Percentiles rank a stretch among this genome's conserved stretches.
Evolutionary conservation across 2,113 vertebrate species (phyloP).

Genomic region (Cyprinodon tularosa): DNA sequence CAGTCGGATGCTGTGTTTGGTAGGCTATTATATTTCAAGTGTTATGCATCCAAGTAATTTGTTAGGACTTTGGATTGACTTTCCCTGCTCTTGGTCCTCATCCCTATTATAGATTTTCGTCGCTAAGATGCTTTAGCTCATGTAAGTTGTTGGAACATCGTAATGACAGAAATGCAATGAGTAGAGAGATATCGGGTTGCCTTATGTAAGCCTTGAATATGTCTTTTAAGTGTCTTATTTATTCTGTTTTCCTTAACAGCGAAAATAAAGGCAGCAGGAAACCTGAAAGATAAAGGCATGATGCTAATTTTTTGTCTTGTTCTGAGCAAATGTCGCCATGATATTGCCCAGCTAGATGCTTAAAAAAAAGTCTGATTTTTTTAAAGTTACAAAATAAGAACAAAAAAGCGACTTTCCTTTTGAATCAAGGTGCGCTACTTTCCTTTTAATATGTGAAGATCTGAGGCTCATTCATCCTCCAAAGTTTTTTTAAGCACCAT

Average conservation of each 20-base stretch:
- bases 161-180: not conserved
- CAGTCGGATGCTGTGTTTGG: not conserved
- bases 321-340: constrained; percentile 36
- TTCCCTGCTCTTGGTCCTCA: not conserved
- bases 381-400: not conserved
- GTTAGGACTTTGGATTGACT: not conserved
- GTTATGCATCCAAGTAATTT: not conserved
- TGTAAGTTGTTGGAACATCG: not conserved
- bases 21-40: not conserved
- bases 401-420: not conserved
- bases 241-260: not conserved
- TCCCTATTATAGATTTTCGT: no score
- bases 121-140: not conserved
- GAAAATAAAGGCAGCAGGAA: constrained; percentile 29
- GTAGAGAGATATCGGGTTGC: not conserved
- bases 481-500: not conserved
- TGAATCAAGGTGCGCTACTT: not conserved
- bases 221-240: not conserved
- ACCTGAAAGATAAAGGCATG: constrained; percentile 52
- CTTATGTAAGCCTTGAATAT: not conserved
- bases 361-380: constrained; percentile 16
- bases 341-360: constrained; percentile 22
- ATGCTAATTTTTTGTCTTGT: constrained; percentile 29
- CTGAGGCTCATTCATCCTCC: not conserved
- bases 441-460: not conserved